Conservation (phyloP, 23 tunicate genomes). For the Clavelina lepadiformis region DNA sequence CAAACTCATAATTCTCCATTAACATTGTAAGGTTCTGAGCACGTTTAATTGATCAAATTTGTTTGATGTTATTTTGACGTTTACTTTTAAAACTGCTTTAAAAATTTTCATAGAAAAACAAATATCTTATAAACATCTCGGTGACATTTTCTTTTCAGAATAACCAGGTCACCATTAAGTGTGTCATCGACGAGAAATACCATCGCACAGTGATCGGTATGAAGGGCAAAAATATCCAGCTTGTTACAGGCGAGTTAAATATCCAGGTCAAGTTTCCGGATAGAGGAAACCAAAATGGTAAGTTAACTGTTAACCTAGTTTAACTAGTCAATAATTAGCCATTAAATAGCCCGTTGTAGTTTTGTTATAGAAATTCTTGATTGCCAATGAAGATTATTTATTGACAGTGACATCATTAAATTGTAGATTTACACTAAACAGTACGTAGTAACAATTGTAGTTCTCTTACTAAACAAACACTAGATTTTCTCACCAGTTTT, state of each 20-base stretch:
- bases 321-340: too few species aligned
- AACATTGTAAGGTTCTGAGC: background rate
- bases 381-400: too few species aligned
- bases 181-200: slow-evolving; percentile 73
- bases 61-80: background rate
- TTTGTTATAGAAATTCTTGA: too few species aligned
- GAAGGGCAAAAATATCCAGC: slow-evolving; percentile 85
- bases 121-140: background rate
- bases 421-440: too few species aligned
- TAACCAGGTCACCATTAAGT: slow-evolving; percentile 83
- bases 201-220: slow-evolving; percentile 95
- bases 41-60: background rate
- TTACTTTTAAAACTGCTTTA: background rate
- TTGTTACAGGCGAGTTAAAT: slow-evolving; percentile 64
- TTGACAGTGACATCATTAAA: too few species aligned
- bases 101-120: background rate
- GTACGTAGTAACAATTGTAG: too few species aligned
- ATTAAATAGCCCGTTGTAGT: too few species aligned
- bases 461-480: too few species aligned
- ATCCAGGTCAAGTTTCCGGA: slow-evolving; percentile 96
- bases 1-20: background rate
- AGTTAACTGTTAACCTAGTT: too few species aligned
- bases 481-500: too few species aligned
- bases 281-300: slow-evolving; percentile 45
- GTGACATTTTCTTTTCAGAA: slow-evolving; percentile 44